Conservation (phyloP, 2,797 vertebrate genomes). For the Paedocypris micromegethes region DNA sequence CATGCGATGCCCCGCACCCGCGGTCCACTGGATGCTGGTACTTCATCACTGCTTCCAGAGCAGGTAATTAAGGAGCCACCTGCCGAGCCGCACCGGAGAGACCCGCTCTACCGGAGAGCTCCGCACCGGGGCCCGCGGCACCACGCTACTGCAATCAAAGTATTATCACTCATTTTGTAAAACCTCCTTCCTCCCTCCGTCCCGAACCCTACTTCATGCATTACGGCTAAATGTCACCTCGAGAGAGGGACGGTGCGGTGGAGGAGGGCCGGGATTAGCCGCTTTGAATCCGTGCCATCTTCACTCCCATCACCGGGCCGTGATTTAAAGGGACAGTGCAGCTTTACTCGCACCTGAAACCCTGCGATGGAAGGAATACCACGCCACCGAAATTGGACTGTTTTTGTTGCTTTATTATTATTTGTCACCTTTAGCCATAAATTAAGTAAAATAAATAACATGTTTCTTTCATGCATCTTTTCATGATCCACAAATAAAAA, state of each 20-base stretch:
- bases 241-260: neutral
- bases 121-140: slow-evolving; percentile 40
- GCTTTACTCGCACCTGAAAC: neutral
- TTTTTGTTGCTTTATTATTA: no score
- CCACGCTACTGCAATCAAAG: slow-evolving; percentile 45
- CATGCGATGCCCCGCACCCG: slow-evolving; percentile 48
- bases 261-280: slow-evolving; percentile 17
- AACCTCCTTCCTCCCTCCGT: slow-evolving; percentile 19
- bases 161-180: slow-evolving; percentile 42
- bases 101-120: slow-evolving; percentile 48
- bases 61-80: slow-evolving; percentile 67
- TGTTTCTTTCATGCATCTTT: no score
- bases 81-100: slow-evolving; percentile 53
- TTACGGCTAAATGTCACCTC: slow-evolving; percentile 45
- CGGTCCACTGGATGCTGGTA: slow-evolving; percentile 53
- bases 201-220: slow-evolving; percentile 44
- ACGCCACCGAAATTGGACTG: no score
- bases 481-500: no score
- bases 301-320: neutral
- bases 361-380: no score
- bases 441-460: no score
- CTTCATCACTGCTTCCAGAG: slow-evolving; percentile 63
- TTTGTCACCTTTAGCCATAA: no score
- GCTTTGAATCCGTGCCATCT: slow-evolving; percentile 21
- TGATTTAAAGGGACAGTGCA: slow-evolving; percentile 1